Evolutionary conservation across 2,888 invertebrate genomes (phyloP).

Genomic region (Drosophila glabriapex): DNA sequence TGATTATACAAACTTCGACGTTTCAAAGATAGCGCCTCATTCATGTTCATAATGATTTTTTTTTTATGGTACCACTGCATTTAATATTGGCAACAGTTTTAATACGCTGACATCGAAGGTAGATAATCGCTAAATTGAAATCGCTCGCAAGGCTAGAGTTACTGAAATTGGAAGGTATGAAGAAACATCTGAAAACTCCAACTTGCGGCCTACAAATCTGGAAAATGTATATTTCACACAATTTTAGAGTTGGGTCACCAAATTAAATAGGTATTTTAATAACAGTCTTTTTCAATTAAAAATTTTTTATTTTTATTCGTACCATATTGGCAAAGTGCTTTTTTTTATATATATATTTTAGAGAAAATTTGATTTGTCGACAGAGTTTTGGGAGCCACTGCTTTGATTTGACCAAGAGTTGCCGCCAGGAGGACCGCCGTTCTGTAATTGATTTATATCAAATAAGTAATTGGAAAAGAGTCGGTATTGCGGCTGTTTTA

Average conservation of each 20-base stretch:
- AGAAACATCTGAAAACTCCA: background rate
- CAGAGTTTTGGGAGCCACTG: conserved; percentile 75
- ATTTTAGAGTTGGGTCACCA: background rate
- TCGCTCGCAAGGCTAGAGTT: no score
- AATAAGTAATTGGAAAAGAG: background rate
- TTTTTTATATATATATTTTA: conserved; percentile 38
- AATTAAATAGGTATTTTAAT: background rate
- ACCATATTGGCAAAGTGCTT: conserved; percentile 45
- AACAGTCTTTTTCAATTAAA: conserved; percentile 31
- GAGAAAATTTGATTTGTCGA: conserved; percentile 73
- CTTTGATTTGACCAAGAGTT: conserved; percentile 80
- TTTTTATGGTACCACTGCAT: background rate
- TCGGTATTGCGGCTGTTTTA: background rate
- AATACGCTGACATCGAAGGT: no score
- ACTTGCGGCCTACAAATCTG: background rate
- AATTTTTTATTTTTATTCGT: conserved; percentile 34
- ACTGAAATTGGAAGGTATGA: no score
- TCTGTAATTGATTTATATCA: conserved; percentile 46
- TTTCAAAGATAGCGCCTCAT: background rate
- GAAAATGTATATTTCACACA: background rate
- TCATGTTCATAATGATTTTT: background rate
- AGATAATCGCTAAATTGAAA: no score
- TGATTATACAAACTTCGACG: background rate
- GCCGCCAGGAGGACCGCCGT: conserved; percentile 55
- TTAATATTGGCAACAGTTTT: background rate